Base-by-base conservation (phyloP, 1,140 invertebrate species). In the Anoplophora glabripennis region DNA sequence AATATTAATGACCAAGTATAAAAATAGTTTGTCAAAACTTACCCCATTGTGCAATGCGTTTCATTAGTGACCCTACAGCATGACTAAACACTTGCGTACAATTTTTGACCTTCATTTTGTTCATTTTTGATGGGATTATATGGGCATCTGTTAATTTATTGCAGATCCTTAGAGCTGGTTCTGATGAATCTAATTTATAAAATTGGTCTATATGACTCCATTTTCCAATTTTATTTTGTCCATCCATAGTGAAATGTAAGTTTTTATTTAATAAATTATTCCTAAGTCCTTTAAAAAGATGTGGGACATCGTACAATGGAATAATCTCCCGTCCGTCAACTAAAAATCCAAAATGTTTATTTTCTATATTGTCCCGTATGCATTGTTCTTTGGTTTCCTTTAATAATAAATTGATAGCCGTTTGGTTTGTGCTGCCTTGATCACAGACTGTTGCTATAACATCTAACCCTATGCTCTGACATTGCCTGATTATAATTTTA, bases 201-300 rank as follows among this genome's bases (percentile, higher is more conserved):
- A 64, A 53, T 41, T 53, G 38, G 28, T 52, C 55, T n/a, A 66
- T 40, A n/a, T 66, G 35, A 33, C 56, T 37, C 67, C 68, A 69
- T 57, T 67, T 65, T 33, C 64, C 69, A 12, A 44, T 54, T 41
- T 47, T 58, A 10, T 38, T 45, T 41, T 37, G 48, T 10, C 40
- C 53, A 48, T 70, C 35, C 21, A 37, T 18, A 4, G 7, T 37
- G 45, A 54, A 69, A 54, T 61, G 53, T 53, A 72, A 48, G 57
- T 72, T 38, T 59, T 74, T 69, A 7, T 47, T 70, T 18, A 72
- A 42, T 40, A 74, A 63, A 65, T 72, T 73, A 57, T 75, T 72
- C 17, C 71, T 36, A 4, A 73, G 53, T 5, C 72, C 64, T 61
- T 74, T 74, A 28, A 75, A 63, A 10, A 76, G 47, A 49, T 76